phyloP scores from a whole-genome alignment of 1,140 invertebrate genomes.

The Anastrepha obliqua region DNA sequence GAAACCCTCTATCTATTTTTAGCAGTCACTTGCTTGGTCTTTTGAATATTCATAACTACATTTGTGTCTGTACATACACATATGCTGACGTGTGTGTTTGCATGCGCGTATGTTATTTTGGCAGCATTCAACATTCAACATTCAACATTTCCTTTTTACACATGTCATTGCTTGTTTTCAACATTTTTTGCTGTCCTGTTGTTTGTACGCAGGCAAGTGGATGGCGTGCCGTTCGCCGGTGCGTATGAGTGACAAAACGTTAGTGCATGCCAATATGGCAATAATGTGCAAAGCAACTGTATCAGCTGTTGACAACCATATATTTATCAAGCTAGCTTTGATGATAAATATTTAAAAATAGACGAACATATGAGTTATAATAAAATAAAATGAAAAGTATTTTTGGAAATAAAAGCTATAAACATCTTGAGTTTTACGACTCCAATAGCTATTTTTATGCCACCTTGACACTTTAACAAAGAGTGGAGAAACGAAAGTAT shows the following conservation, averaged over 20 bases:
- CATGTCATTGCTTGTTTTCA: conserved; percentile 24
- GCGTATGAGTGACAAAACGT: conserved; percentile 28
- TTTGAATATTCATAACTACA: conserved; percentile 14
- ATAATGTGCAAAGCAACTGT: neutral
- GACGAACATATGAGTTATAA: too few species aligned
- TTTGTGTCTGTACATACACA: neutral
- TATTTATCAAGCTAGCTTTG: neutral
- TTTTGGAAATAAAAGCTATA: too few species aligned
- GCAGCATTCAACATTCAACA: neutral
- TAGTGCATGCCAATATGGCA: neutral
- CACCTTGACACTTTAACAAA: too few species aligned
- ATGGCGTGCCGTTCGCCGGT: conserved; percentile 2
- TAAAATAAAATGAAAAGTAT: too few species aligned
- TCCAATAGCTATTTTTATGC: too few species aligned
- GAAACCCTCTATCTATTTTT: neutral
- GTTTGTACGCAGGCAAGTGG: neutral
- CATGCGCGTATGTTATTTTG: conserved; percentile 7
- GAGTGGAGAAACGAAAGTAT: too few species aligned
- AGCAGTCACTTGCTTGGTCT: neutral
- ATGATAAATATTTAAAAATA: neutral
- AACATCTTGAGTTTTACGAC: too few species aligned
- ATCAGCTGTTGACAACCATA: neutral
- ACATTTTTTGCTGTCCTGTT: neutral
- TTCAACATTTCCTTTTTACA: conserved; percentile 30
- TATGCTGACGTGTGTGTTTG: neutral